These are phyloP conservation scores for Tetrax tetrax DNA, from an alignment of 2,113 vertebrate species.

Conservation along the genomic window DNA sequence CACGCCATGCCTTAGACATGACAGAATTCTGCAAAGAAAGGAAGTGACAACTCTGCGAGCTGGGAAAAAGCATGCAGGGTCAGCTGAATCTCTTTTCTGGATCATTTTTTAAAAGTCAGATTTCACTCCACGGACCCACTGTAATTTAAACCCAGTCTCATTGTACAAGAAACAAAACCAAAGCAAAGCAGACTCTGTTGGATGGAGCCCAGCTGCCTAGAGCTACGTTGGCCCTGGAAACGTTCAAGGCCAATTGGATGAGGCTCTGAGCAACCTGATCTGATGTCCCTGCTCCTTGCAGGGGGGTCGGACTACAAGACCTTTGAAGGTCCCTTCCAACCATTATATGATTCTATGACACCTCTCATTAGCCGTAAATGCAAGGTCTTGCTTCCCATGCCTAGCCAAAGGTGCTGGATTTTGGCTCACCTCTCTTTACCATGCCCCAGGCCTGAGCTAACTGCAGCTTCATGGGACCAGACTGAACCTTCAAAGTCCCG, in stretches of 20 bases:
- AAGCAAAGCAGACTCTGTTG: background rate
- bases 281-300: too few species aligned
- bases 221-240: background rate
- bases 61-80: background rate
- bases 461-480: background rate
- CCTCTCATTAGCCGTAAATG: background rate
- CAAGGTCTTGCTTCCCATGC: background rate
- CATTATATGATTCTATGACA: background rate
- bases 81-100: slow-evolving; percentile 18
- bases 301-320: too few species aligned
- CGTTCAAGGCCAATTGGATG: too few species aligned
- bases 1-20: background rate
- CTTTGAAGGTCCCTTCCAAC: too few species aligned
- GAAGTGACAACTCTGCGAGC: slow-evolving; percentile 7
- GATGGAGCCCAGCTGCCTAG: background rate
- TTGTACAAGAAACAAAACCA: background rate
- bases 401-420: background rate
- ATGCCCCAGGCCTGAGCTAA: background rate
- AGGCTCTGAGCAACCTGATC: too few species aligned
- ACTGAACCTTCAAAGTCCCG: background rate
- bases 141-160: background rate
- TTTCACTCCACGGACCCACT: background rate
- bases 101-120: background rate
- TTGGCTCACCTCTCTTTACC: background rate
- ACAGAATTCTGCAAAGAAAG: slow-evolving; percentile 18